These are phyloP conservation scores for Sesia apiformis DNA, from an alignment of 2,888 invertebrate genomes.

Conservation along the genomic window DNA sequence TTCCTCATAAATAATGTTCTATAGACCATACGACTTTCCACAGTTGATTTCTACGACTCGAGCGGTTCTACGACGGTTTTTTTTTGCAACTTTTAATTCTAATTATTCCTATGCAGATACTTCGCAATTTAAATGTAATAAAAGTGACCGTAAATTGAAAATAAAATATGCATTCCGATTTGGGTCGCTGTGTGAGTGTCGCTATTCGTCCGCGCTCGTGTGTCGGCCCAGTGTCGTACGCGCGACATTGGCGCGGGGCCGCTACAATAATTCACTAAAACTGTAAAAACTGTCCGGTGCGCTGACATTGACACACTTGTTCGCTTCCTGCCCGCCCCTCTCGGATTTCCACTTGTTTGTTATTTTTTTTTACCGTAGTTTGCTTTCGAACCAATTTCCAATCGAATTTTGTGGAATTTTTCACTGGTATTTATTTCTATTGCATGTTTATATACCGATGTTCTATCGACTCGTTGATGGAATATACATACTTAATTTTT, in stretches of 20 bases:
- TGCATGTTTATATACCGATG: constrained; percentile 23
- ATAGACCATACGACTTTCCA: too few species aligned
- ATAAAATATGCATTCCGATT: too few species aligned
- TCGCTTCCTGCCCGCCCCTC: constrained; percentile 38
- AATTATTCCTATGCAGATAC: too few species aligned
- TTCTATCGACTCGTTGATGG: constrained; percentile 14
- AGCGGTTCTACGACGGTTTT: too few species aligned
- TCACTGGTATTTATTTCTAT: constrained; percentile 18
- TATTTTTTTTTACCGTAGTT: constrained; percentile 24
- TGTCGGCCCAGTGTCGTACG: background rate
- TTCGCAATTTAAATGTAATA: too few species aligned
- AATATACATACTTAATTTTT: constrained; percentile 5
- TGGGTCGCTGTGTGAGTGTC: too few species aligned
- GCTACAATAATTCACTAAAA: constrained; percentile 24
- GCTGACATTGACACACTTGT: constrained; percentile 67
- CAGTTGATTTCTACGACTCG: too few species aligned
- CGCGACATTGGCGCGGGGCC: constrained; percentile 1
- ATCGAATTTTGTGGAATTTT: constrained; percentile 30
- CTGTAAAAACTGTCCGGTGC: constrained; percentile 25
- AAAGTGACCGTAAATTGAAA: too few species aligned
- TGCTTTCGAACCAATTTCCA: constrained; percentile 36
- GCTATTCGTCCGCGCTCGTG: too few species aligned
- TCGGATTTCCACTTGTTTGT: constrained; percentile 29
- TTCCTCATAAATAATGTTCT: too few species aligned
- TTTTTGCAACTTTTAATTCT: too few species aligned